Conservation (phyloP, 2,888 invertebrate genomes). For the Cosmia pyralina region DNA sequence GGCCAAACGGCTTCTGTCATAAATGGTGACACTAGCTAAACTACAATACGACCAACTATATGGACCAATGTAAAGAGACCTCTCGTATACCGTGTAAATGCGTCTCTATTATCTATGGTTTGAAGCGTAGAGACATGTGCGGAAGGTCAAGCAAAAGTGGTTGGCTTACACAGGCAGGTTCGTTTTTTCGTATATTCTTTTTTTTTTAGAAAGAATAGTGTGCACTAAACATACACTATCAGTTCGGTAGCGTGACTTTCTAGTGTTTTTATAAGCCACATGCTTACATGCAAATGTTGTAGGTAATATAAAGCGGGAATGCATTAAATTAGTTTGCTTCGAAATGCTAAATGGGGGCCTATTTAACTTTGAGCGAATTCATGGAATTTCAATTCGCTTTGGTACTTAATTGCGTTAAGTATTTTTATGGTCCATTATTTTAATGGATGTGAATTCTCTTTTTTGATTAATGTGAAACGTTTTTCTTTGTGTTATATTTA, state of each 20-base stretch:
- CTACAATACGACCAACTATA: conserved; percentile 53
- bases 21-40: conserved; percentile 68
- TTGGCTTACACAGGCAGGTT: conserved; percentile 21
- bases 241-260: conserved; percentile 58
- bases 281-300: conserved; percentile 61
- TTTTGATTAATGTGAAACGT: conserved; percentile 23
- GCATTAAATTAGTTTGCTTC: conserved; percentile 56
- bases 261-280: conserved; percentile 56
- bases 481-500: conserved; percentile 11
- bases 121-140: background rate
- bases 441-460: conserved; percentile 32
- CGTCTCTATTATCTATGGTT: background rate
- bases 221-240: conserved; percentile 70
- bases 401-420: conserved; percentile 43
- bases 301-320: conserved; percentile 53
- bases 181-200: conserved; percentile 28
- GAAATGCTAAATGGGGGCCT: conserved; percentile 40
- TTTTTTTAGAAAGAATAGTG: conserved; percentile 43
- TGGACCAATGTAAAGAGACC: conserved; percentile 37
- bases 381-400: conserved; percentile 50
- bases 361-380: conserved; percentile 48
- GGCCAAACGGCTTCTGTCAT: conserved; percentile 69
- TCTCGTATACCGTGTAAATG: background rate
- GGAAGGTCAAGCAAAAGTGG: conserved; percentile 30
- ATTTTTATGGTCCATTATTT: conserved; percentile 54